A percentile compares a stretch with the other conserved stretches of the same genome.
These are phyloP conservation scores for Papilio protenor DNA, from an alignment of 2,888 invertebrate genomes.

Conservation along the genomic window DNA sequence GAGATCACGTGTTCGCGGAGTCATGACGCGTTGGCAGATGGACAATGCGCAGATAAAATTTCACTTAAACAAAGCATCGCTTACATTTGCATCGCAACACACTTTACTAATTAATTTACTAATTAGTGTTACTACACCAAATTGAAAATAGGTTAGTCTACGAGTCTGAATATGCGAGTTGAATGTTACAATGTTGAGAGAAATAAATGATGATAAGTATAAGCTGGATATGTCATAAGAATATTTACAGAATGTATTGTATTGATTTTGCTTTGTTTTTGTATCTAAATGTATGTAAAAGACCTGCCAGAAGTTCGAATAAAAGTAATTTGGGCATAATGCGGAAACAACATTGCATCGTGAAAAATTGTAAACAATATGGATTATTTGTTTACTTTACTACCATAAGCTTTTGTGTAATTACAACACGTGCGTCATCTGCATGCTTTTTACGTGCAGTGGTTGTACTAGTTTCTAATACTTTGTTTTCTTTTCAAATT, in stretches of 20 bases:
- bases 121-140: conserved; percentile 13
- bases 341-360: neutral
- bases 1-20: conserved; percentile 54
- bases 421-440: conserved; percentile 15
- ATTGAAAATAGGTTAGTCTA: neutral
- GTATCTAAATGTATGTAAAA: neutral
- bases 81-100: conserved; percentile 57
- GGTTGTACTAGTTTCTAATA: conserved; percentile 8
- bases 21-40: conserved; percentile 62
- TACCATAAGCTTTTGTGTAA: conserved; percentile 10
- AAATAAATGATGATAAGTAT: neutral
- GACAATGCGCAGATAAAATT: conserved; percentile 71
- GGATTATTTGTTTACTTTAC: conserved; percentile 6
- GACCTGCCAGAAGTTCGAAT: neutral
- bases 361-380: conserved; percentile 2
- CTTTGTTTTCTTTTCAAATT: conserved; percentile 27
- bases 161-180: neutral
- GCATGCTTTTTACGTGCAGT: conserved; percentile 10
- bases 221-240: neutral
- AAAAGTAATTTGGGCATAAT: neutral
- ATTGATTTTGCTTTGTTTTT: neutral
- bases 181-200: neutral
- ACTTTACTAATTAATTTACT: conserved; percentile 20
- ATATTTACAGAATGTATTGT: neutral
- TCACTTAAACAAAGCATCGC: conserved; percentile 67